phyloP scores from a whole-genome alignment of 2,113 vertebrate species.

The Boulengeromyrus knoepffleri region DNA sequence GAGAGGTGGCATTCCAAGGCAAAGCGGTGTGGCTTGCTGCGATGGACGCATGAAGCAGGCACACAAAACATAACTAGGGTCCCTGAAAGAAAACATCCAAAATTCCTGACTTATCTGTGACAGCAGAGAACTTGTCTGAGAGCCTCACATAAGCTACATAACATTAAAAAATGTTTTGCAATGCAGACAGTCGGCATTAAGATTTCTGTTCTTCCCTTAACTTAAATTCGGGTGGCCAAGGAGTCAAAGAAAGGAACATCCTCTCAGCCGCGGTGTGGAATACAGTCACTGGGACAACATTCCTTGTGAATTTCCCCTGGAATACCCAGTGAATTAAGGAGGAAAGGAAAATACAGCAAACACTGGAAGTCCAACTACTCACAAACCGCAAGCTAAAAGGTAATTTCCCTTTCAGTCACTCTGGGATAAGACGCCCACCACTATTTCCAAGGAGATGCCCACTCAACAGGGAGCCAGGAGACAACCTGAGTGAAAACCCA shows the following conservation, averaged over 20 bases:
- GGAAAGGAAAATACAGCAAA: background rate
- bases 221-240: background rate
- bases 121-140: background rate
- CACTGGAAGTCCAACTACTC: background rate
- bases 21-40: background rate
- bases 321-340: background rate
- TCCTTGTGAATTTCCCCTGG: background rate
- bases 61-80: background rate
- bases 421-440: background rate
- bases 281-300: background rate
- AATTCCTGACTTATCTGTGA: background rate
- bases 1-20: background rate
- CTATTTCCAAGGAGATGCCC: background rate
- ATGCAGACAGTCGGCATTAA: background rate
- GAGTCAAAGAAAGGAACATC: background rate
- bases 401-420: background rate
- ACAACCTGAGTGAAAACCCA: background rate
- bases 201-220: background rate
- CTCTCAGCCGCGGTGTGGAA: background rate
- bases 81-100: background rate
- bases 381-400: background rate
- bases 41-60: background rate
- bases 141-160: background rate
- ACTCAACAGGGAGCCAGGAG: background rate
- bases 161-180: background rate